Base-by-base conservation (phyloP, 2,113 vertebrate genomes). In the Rhinichthys klamathensis region DNA sequence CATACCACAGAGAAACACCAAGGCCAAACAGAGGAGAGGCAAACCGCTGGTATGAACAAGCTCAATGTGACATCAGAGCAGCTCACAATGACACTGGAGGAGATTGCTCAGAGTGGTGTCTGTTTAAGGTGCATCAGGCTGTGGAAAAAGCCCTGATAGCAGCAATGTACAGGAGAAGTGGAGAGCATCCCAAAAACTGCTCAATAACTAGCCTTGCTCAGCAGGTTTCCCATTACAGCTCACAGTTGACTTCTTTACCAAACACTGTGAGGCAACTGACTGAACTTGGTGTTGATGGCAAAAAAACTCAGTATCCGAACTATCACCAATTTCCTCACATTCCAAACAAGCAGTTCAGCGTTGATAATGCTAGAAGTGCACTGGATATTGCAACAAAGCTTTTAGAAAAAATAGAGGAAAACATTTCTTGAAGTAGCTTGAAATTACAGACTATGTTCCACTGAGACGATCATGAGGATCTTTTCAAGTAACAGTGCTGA, bases 81-180 rank as follows among this genome's bases (percentile, higher is more conserved):
- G 94, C 95, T 56, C 11, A 84, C 25, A 90, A 90, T 7, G 94
- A 92, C 44, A 85, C 46, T 2, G 90, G 83, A 15, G 84, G 70
- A 5, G 80, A 49, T 0, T 92, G 86, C 83, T 94, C 94, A 6
- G 95, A 96, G 82, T 96, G 96, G 96, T 92, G 95, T 86, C 90
- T 96, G 27, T 96, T 94, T 87, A 96, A 95, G 89, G 89, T 95
- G 60, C 94, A 96, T 70, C 94, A 95, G 77, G 94, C 93, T 16
- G 92, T 96, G 18, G 92, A 96, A 87, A 96, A 96, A 84, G 92
- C 95, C 73, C 92, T 96, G 51, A 93, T 89, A 44, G 95, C 94
- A 13, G 93, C 92, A 27, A 85, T 87, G 63, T 95, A 93, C 70
- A 92, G 87, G 54, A 91, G 49, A 73, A 67, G 85, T 3, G 94